Percentiles rank a stretch among this genome's conserved stretches.
Evolutionary conservation across 2,113 vertebrate genomes (phyloP).

Genomic region (Gymnocephalus cernua): DNA sequence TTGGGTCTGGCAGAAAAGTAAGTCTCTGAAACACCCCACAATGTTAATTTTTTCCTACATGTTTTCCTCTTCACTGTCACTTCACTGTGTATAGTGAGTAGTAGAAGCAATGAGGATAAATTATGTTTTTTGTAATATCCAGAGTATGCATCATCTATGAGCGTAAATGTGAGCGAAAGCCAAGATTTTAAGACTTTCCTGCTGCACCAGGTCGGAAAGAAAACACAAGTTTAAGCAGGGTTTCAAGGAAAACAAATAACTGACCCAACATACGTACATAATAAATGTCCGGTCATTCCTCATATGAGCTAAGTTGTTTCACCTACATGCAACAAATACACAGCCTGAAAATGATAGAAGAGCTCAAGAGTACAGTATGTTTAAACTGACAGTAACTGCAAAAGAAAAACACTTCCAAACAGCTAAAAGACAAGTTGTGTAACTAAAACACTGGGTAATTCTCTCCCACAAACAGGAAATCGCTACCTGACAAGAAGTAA

Average conservation of each 20-base stretch:
- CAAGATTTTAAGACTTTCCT: not conserved
- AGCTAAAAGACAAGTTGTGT: not conserved
- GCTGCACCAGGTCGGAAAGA: not conserved
- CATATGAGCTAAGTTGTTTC: not conserved
- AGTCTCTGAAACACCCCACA: not conserved
- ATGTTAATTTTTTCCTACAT: not conserved
- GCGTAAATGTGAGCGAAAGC: not conserved
- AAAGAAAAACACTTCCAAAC: not conserved
- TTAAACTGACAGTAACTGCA: conserved; percentile 20
- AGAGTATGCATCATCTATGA: not conserved
- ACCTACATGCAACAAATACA: not conserved
- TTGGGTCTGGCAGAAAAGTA: conserved; percentile 11
- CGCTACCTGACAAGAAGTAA: not conserved
- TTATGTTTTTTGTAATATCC: not conserved
- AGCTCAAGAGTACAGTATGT: not conserved
- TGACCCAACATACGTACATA: conserved; percentile 10
- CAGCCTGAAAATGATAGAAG: not conserved
- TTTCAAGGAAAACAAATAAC: conserved; percentile 18
- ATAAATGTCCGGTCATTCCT: not conserved
- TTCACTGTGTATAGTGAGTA: not conserved
- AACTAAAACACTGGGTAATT: not conserved
- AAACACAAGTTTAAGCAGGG: not conserved
- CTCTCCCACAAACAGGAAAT: conserved; percentile 3
- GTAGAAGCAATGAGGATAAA: conserved; percentile 9
- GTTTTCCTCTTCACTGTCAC: not conserved